A percentile compares a stretch with the other conserved stretches of the same genome.
Conservation (phyloP, 1,140 invertebrate genomes). For the Drosophila mojavensis region DNA sequence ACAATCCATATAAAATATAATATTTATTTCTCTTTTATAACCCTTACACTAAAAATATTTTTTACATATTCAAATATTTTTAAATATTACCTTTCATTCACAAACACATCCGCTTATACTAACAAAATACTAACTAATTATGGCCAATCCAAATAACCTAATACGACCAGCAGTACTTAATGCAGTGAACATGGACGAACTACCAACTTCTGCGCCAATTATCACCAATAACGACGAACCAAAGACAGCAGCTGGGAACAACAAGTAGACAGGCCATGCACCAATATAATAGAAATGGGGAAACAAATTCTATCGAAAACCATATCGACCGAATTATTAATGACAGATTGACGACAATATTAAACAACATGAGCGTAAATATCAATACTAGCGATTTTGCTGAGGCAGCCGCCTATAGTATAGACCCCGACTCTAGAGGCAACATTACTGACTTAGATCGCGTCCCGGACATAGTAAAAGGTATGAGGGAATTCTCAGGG, state of each 20-base stretch:
- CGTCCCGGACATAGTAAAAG: too few relatives aligned
- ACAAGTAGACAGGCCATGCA: not conserved
- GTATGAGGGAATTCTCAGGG: too few relatives aligned
- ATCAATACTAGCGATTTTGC: not conserved
- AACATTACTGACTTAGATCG: not conserved
- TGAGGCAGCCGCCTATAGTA: not conserved
- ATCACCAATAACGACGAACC: not conserved
- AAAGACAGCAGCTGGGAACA: not conserved
- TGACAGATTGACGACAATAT: not conserved
- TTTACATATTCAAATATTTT: too few relatives aligned
- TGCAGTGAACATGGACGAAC: not conserved
- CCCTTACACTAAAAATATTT: too few relatives aligned
- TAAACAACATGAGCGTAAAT: too few relatives aligned
- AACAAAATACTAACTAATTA: constrained; percentile 1
- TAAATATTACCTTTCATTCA: too few relatives aligned
- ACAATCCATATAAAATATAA: too few relatives aligned
- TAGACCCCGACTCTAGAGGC: not conserved
- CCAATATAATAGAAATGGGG: not conserved
- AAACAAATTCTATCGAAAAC: not conserved
- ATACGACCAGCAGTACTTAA: constrained; percentile 1
- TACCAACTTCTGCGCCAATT: not conserved
- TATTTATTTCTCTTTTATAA: too few relatives aligned
- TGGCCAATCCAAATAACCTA: not conserved
- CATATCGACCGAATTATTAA: not conserved
- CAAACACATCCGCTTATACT: not conserved